Evolutionary conservation across 2,888 invertebrate species (phyloP).

Genomic region (Ptychoptera contaminata): DNA sequence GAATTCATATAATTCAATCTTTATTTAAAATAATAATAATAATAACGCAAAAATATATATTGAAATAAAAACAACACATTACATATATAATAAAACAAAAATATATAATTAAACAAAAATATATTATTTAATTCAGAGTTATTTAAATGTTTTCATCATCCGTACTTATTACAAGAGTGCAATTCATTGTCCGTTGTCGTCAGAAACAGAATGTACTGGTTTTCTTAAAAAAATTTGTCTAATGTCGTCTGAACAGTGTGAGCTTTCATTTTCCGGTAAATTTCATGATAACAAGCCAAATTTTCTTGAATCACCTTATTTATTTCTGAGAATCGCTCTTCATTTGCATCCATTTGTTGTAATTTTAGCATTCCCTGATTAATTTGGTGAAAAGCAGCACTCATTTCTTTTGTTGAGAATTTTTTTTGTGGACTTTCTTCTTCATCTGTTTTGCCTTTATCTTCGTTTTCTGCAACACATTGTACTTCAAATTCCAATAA

Average conservation of each 20-base stretch:
- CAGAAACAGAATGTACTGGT: conserved; percentile 1
- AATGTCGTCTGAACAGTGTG: neutral
- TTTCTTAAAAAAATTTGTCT: conserved; percentile 3
- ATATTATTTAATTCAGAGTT: neutral
- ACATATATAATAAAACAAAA: conserved; percentile 1
- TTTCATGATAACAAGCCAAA: conserved; percentile 1
- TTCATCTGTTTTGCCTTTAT: conserved; percentile 2
- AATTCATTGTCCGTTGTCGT: conserved; percentile 3
- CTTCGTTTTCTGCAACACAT: conserved; percentile 3
- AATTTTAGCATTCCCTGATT: neutral
- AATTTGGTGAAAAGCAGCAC: conserved; percentile 2
- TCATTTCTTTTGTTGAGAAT: conserved; percentile 3
- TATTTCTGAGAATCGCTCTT: conserved; percentile 1
- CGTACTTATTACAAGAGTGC: conserved; percentile 2
- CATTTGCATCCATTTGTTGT: conserved; percentile 1
- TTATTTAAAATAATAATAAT: conserved; percentile 2
- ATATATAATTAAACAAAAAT: conserved; percentile 1
- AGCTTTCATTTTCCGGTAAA: neutral
- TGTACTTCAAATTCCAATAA: neutral
- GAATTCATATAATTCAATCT: no score
- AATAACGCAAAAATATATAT: conserved; percentile 1
- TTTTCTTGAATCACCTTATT: conserved; percentile 2
- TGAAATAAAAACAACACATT: conserved; percentile 2
- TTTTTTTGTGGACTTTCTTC: conserved; percentile 1
- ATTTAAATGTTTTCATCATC: conserved; percentile 1